phyloP scores from a whole-genome alignment of 2,113 vertebrate species.

The Labeo catla region DNA sequence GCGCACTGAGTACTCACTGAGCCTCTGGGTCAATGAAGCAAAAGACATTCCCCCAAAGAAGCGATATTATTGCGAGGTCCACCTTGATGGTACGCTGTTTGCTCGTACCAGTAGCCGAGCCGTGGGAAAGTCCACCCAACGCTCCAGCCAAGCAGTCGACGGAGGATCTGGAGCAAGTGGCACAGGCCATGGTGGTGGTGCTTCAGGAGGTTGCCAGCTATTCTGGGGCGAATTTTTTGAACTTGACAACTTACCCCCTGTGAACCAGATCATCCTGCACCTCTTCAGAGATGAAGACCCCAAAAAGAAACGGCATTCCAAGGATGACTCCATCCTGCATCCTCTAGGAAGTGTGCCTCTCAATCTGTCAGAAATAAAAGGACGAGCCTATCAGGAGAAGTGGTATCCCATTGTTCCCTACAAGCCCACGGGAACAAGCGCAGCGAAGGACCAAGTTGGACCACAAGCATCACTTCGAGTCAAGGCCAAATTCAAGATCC shows the following conservation, averaged over 20 bases:
- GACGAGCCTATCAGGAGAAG: constrained; percentile 79
- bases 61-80: constrained; percentile 85
- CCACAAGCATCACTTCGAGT: constrained; percentile 78
- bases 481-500: constrained; percentile 83
- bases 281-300: constrained; percentile 80
- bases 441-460: constrained; percentile 71
- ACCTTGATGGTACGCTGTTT: constrained; percentile 85
- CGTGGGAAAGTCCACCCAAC: constrained; percentile 63
- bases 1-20: constrained; percentile 84
- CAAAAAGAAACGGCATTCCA: constrained; percentile 78
- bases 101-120: constrained; percentile 83
- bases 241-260: constrained; percentile 83
- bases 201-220: constrained; percentile 69
- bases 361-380: constrained; percentile 72
- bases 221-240: constrained; percentile 90
- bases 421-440: constrained; percentile 65
- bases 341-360: constrained; percentile 80
- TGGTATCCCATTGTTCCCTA: constrained; percentile 80
- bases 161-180: constrained; percentile 55
- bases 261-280: constrained; percentile 81
- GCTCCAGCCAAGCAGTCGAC: constrained; percentile 74
- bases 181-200: constrained; percentile 58
- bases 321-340: constrained; percentile 67
- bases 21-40: constrained; percentile 91
- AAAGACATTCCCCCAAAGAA: constrained; percentile 82